These are phyloP conservation scores for Troglohyphantes excavatus DNA, from an alignment of 2,888 invertebrate species.

Conservation along the genomic window DNA sequence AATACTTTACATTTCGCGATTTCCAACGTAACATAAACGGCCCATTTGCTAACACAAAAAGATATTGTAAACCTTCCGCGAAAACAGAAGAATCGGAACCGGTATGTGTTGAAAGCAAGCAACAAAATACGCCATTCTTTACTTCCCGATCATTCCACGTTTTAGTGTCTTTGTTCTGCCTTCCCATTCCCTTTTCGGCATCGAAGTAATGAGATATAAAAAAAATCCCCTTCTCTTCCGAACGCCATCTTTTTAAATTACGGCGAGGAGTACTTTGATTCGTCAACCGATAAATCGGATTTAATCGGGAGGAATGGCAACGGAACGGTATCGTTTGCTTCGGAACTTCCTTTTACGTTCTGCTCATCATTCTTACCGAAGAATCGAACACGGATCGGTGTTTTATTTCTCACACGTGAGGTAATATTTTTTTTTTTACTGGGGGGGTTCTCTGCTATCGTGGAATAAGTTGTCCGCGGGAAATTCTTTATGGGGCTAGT, in stretches of 20 bases:
- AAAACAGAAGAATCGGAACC: too few relatives aligned
- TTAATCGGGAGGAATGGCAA: conserved; percentile 10
- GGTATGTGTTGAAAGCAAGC: too few relatives aligned
- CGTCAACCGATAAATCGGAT: conserved; percentile 32
- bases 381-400: background rate
- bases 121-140: too few relatives aligned
- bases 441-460: background rate
- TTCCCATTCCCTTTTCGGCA: background rate
- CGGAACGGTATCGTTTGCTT: background rate
- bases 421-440: background rate
- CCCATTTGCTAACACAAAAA: too few relatives aligned
- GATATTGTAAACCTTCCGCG: too few relatives aligned
- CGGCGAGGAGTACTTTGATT: conserved; percentile 7
- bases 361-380: background rate
- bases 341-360: background rate
- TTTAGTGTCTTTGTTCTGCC: too few relatives aligned
- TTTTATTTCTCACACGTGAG: conserved; percentile 9
- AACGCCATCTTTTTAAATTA: background rate
- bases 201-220: conserved; percentile 8
- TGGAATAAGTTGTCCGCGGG: background rate
- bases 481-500: background rate
- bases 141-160: too few relatives aligned
- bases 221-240: background rate
- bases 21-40: too few relatives aligned
- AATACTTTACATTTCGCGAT: too few relatives aligned